Conservation (phyloP, 2,113 vertebrate genomes). For the Caranx ignobilis region DNA sequence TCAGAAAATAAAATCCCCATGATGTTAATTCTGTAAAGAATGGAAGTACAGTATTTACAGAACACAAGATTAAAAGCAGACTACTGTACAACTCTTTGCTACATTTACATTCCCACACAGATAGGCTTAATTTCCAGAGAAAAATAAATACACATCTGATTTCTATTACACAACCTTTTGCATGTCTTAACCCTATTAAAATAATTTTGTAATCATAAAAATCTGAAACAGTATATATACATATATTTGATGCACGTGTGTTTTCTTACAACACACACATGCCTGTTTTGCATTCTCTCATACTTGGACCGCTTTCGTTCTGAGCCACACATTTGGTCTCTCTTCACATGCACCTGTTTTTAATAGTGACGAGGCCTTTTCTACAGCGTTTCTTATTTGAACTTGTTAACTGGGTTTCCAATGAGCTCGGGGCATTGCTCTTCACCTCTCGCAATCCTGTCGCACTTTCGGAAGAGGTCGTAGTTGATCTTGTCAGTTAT, state of each 20-base stretch:
- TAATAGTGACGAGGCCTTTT: not conserved
- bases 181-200: conserved; percentile 88
- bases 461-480: conserved; percentile 91
- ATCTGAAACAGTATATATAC: conserved; percentile 92
- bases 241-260: conserved; percentile 88
- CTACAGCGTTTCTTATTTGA: conserved; percentile 80
- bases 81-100: conserved; percentile 79
- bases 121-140: conserved; percentile 70
- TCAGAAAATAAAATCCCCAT: conserved; percentile 10
- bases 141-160: conserved; percentile 85
- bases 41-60: conserved; percentile 78
- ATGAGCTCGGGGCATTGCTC: conserved; percentile 92
- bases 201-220: conserved; percentile 95
- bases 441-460: conserved; percentile 90
- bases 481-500: conserved; percentile 97
- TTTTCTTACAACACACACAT: conserved; percentile 78
- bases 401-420: conserved; percentile 88
- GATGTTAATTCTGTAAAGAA: conserved; percentile 67
- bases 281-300: conserved; percentile 76
- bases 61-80: conserved; percentile 66
- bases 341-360: conserved; percentile 71
- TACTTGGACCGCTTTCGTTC: conserved; percentile 77
- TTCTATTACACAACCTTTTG: conserved; percentile 73
- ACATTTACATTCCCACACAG: conserved; percentile 78
- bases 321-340: conserved; percentile 84